A percentile compares a stretch with the other conserved stretches of the same genome.
Conservation (phyloP, 2,888 invertebrate species). For the Xylota sylvarum region DNA sequence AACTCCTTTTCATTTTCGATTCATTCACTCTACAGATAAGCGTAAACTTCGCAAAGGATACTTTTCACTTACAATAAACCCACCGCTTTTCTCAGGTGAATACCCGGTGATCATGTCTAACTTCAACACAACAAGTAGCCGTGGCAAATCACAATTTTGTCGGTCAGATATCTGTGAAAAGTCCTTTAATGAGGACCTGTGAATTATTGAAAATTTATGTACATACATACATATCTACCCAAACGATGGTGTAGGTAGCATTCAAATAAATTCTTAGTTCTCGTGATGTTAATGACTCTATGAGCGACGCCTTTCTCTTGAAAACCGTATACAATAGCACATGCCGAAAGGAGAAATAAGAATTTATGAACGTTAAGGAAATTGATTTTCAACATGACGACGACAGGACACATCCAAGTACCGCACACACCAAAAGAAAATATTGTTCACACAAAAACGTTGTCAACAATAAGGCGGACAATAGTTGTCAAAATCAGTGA, state of each 20-base stretch:
- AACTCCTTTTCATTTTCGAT: neutral
- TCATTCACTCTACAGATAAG: neutral
- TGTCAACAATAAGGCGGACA: slow-evolving; percentile 50
- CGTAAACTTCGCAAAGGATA: slow-evolving; percentile 33
- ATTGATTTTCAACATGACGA: slow-evolving; percentile 75
- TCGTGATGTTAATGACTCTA: slow-evolving; percentile 74
- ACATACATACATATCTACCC: neutral
- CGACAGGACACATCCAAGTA: slow-evolving; percentile 68
- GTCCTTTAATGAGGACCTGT: slow-evolving; percentile 69
- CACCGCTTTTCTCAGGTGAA: slow-evolving; percentile 28
- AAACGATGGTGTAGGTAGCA: slow-evolving; percentile 52
- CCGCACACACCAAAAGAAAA: slow-evolving; percentile 69
- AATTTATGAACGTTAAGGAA: slow-evolving; percentile 69
- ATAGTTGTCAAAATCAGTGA: slow-evolving; percentile 81
- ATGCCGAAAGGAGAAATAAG: slow-evolving; percentile 50
- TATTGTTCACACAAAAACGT: slow-evolving; percentile 12
- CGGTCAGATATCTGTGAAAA: slow-evolving; percentile 49
- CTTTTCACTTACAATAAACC: neutral
- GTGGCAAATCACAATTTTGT: slow-evolving; percentile 61
- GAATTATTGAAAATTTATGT: slow-evolving; percentile 75
- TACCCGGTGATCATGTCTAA: slow-evolving; percentile 52
- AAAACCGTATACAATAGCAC: slow-evolving; percentile 64
- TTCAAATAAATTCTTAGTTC: slow-evolving; percentile 42
- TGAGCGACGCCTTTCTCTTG: slow-evolving; percentile 70
- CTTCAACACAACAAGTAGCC: slow-evolving; percentile 70